These are phyloP conservation scores for Himalopsyche tibetana DNA, from an alignment of 2,888 invertebrate genomes.

Conservation along the genomic window DNA sequence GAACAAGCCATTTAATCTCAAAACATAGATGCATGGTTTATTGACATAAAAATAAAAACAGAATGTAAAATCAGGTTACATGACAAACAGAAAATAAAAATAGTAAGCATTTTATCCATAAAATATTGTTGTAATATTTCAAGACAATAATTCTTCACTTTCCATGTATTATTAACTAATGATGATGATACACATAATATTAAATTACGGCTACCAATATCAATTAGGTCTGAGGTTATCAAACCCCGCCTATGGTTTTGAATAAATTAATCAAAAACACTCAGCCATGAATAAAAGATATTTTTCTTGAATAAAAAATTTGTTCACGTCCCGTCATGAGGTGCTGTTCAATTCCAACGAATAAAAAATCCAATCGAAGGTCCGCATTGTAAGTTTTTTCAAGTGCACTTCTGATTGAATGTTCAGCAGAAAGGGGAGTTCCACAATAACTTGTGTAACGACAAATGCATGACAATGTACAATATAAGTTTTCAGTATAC, in stretches of 20 bases:
- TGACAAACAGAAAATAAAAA: no score
- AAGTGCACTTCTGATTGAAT: slow-evolving; percentile 1
- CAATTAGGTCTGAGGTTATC: slow-evolving; percentile 36
- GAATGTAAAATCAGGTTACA: no score
- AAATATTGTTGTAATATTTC: background rate
- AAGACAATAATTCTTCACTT: background rate
- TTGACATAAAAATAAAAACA: no score
- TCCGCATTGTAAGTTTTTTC: slow-evolving; percentile 36
- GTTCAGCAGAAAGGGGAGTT: slow-evolving; percentile 3
- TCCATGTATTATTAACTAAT: background rate
- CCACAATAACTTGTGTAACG: background rate
- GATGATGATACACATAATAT: slow-evolving; percentile 1
- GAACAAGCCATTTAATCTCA: no score
- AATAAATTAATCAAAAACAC: slow-evolving; percentile 34
- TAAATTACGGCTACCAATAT: background rate
- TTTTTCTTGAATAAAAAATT: slow-evolving; percentile 23
- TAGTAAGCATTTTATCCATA: background rate
- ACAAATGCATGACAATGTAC: background rate
- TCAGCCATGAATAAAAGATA: slow-evolving; percentile 38
- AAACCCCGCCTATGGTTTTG: slow-evolving; percentile 32
- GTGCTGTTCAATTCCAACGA: slow-evolving; percentile 13
- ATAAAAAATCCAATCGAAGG: slow-evolving; percentile 29
- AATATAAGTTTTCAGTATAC: background rate
- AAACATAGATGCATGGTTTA: no score
- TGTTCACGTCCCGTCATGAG: slow-evolving; percentile 5